Percentiles rank a stretch among this genome's conserved stretches.
Conservation (phyloP, 2,113 vertebrate genomes). For the Amphilophus citrinellus region DNA sequence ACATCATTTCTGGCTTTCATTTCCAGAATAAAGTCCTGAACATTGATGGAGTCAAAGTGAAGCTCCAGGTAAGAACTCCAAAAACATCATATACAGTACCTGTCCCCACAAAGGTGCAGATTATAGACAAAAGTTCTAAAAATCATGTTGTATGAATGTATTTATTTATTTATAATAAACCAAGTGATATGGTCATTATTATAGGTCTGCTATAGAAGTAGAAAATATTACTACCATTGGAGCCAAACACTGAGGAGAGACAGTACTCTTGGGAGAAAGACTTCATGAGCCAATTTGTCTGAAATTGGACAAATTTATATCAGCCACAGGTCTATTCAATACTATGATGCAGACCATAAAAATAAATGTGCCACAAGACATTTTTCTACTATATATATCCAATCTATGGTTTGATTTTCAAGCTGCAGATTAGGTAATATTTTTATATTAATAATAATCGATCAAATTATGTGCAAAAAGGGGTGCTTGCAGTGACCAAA, state of each 20-base stretch:
- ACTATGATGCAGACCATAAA: background rate
- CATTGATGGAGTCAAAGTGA: slow-evolving; percentile 92
- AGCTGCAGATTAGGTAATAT: background rate
- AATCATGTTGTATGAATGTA: background rate
- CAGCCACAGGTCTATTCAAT: background rate
- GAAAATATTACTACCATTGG: background rate
- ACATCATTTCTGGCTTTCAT: slow-evolving; percentile 37
- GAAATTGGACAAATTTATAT: background rate
- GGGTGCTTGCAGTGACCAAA: background rate
- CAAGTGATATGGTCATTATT: background rate
- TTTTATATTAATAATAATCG: background rate
- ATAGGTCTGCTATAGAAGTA: background rate
- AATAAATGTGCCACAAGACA: background rate
- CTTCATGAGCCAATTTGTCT: background rate
- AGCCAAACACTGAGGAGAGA: background rate
- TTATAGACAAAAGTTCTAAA: background rate
- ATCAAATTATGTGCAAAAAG: background rate
- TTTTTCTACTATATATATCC: background rate
- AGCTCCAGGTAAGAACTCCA: slow-evolving; percentile 87
- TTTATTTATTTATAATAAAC: background rate
- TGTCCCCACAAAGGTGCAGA: background rate
- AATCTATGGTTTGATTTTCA: background rate
- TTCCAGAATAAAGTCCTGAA: slow-evolving; percentile 95
- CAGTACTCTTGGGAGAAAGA: background rate
- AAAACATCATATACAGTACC: background rate